These are phyloP conservation scores for Rhabdomys pumilio DNA, from an alignment of 2,797 vertebrate species.

Conservation along the genomic window DNA sequence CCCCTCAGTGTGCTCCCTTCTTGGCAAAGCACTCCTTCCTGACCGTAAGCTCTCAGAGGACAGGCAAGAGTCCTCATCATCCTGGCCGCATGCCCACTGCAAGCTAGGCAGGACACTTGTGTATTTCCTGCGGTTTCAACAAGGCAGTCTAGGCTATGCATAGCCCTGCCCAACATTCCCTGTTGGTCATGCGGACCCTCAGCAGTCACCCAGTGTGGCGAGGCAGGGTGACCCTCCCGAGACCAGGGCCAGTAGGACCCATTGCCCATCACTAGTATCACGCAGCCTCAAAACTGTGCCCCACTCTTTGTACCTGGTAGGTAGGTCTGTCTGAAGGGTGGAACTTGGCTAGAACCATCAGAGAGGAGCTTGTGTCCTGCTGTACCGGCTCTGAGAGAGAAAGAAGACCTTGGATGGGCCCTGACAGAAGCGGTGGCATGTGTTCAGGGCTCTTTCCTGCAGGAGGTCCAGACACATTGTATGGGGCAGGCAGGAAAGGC, in stretches of 20 bases:
- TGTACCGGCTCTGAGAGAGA: constrained; percentile 29
- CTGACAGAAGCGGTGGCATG: background rate
- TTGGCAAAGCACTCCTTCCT: background rate
- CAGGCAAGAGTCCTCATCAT: background rate
- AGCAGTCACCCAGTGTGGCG: background rate
- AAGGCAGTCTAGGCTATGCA: background rate
- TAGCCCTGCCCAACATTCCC: background rate
- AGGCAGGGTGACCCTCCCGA: background rate
- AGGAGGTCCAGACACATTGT: background rate
- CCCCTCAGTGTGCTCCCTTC: fast-evolving
- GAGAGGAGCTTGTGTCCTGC: background rate
- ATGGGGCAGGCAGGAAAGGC: background rate
- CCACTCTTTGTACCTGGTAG: constrained; percentile 62
- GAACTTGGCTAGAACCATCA: background rate
- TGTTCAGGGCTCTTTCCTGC: background rate
- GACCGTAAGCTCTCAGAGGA: background rate
- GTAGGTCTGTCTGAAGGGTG: background rate
- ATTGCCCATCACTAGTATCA: background rate
- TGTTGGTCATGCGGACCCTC: background rate
- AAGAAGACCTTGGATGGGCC: background rate
- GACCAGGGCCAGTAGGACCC: background rate
- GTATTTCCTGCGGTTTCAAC: background rate
- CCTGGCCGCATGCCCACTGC: fast-evolving
- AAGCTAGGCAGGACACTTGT: background rate
- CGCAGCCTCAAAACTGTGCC: background rate